A percentile compares a stretch with the other conserved stretches of the same genome.
These are phyloP conservation scores for Denticeps clupeoides DNA, from an alignment of 2,797 vertebrate species.

Conservation along the genomic window DNA sequence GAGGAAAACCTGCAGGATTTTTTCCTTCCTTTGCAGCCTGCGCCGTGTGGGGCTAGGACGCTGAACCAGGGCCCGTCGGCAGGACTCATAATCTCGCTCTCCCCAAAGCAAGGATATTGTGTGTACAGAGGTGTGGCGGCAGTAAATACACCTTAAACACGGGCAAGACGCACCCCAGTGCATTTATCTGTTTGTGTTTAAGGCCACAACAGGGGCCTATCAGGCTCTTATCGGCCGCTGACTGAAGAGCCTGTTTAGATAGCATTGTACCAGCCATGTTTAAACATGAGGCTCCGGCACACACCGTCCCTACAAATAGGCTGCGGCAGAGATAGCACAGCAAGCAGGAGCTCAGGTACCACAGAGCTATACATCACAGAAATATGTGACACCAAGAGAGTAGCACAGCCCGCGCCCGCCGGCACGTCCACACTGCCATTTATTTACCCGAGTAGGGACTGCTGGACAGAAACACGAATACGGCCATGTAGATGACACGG, in stretches of 20 bases:
- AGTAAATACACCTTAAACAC: slow-evolving; percentile 6
- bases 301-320: slow-evolving; percentile 28
- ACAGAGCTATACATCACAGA: not conserved
- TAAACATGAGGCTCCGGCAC: slow-evolving; percentile 29
- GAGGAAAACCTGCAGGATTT: too few species aligned
- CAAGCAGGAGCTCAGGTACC: not conserved
- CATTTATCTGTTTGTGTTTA: slow-evolving; percentile 26
- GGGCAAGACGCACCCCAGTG: slow-evolving; percentile 8
- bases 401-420: not conserved
- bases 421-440: not conserved
- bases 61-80: not conserved
- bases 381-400: not conserved
- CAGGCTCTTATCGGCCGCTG: slow-evolving; percentile 21
- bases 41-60: slow-evolving; percentile 3
- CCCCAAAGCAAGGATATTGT: not conserved
- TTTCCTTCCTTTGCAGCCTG: too few species aligned
- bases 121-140: slow-evolving; percentile 5
- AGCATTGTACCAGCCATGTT: slow-evolving; percentile 25
- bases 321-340: not conserved
- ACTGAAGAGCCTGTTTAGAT: slow-evolving; percentile 35
- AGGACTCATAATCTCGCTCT: not conserved
- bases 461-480: too few species aligned
- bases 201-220: slow-evolving; percentile 19
- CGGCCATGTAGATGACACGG: too few species aligned
- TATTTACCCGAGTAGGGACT: too few species aligned